Conservation (phyloP, 2,113 vertebrate species). For the Crocuta crocuta region DNA sequence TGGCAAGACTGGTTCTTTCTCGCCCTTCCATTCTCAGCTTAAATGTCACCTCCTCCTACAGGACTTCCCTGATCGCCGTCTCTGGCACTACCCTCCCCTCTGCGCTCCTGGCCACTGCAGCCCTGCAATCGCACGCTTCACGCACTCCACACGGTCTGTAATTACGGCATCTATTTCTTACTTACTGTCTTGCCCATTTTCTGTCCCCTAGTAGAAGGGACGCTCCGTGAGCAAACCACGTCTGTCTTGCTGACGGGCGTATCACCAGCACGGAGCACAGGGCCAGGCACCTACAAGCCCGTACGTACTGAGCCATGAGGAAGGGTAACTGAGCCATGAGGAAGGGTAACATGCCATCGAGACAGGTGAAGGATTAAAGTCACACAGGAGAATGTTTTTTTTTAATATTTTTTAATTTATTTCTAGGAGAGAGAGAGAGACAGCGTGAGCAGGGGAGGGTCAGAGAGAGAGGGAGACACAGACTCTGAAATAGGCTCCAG, state of each 20-base stretch:
- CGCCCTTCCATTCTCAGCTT: neutral
- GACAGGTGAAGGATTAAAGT: neutral
- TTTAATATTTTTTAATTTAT: too few relatives aligned
- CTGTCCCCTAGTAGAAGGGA: neutral
- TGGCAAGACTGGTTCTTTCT: neutral
- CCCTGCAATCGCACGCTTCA: neutral
- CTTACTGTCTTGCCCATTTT: neutral
- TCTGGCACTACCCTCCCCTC: neutral
- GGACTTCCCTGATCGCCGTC: neutral
- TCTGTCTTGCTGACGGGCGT: neutral
- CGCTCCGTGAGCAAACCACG: neutral
- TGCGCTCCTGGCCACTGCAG: neutral
- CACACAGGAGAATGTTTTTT: neutral
- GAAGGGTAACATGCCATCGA: neutral
- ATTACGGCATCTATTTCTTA: neutral
- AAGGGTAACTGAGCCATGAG: neutral
- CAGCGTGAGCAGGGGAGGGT: too few relatives aligned
- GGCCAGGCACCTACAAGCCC: neutral
- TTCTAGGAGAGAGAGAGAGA: too few relatives aligned
- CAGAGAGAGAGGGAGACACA: too few relatives aligned
- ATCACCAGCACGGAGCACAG: neutral
- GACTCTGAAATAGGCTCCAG: too few relatives aligned
- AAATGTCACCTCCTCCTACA: neutral
- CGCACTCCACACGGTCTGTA: neutral
- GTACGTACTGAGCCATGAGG: neutral